A percentile compares a stretch with the other conserved stretches of the same genome.
Conservation (phyloP, 2,113 vertebrate genomes). For the Urocynchramus pylzowi region DNA sequence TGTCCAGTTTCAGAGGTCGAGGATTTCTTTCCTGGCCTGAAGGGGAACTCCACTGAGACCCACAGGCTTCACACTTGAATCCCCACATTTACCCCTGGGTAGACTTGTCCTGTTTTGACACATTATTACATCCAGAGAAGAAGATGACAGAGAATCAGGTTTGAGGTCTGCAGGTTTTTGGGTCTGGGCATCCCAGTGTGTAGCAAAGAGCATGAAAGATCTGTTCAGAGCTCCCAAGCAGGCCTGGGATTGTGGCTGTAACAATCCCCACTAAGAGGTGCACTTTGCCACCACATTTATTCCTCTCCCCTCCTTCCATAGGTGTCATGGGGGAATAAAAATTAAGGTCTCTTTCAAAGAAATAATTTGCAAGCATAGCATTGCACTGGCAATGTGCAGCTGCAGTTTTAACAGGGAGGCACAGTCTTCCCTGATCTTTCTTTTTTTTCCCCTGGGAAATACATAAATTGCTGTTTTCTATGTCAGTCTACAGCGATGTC, state of each 20-base stretch:
- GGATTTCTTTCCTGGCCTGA: background rate
- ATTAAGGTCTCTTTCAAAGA: background rate
- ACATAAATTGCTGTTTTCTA: background rate
- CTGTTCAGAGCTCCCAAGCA: background rate
- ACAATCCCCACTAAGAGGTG: background rate
- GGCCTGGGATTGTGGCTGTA: accelerated
- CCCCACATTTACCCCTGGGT: background rate
- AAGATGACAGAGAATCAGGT: background rate
- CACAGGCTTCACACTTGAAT: background rate
- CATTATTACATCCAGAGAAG: background rate
- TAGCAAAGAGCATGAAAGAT: background rate
- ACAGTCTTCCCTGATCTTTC: background rate
- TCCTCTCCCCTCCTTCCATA: background rate
- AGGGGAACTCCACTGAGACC: background rate
- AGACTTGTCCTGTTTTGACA: background rate
- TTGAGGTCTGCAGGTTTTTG: background rate
- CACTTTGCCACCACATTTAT: background rate
- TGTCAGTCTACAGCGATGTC: background rate
- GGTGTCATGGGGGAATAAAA: background rate
- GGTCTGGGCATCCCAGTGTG: background rate
- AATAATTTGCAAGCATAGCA: background rate
- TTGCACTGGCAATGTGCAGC: background rate
- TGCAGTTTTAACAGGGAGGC: background rate
- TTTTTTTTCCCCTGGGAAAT: background rate
- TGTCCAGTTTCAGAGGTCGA: background rate